phyloP scores from a whole-genome alignment of 2,113 vertebrate genomes.

The Hippocampus barbouri region DNA sequence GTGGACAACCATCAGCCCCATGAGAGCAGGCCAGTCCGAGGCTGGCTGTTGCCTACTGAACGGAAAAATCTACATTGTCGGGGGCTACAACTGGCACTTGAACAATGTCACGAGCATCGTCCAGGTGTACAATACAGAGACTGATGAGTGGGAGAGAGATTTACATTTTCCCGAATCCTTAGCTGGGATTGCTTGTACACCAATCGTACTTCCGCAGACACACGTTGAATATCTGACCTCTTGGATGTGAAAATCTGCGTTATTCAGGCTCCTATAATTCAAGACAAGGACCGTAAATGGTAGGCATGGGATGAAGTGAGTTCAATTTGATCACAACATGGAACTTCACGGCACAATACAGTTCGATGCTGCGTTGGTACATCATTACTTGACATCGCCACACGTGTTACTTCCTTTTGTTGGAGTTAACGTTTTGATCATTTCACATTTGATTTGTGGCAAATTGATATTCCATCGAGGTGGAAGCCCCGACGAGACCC shows the following conservation, averaged over 20 bases:
- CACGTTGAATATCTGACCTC: conserved; percentile 61
- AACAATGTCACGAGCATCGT: conserved; percentile 96
- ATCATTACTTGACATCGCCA: not conserved
- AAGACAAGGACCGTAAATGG: conserved; percentile 14
- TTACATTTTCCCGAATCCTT: conserved; percentile 95
- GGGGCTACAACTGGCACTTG: conserved; percentile 97
- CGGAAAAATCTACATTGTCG: conserved; percentile 86
- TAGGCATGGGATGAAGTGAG: not conserved
- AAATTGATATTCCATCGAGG: not conserved
- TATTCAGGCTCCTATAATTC: conserved; percentile 1
- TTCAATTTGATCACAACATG: not conserved
- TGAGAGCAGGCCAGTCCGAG: conserved; percentile 93
- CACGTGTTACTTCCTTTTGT: not conserved
- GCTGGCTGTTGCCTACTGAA: conserved; percentile 88
- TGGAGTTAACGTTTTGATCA: not conserved
- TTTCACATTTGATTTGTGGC: conserved; percentile 2
- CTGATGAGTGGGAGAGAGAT: conserved; percentile 94
- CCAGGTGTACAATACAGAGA: conserved; percentile 93
- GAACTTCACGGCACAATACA: not conserved
- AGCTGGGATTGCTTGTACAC: conserved; percentile 85
- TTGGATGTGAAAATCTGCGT: conserved; percentile 40
- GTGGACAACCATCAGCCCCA: conserved; percentile 91
- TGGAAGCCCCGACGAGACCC: too few relatives aligned
- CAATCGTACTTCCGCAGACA: conserved; percentile 81
- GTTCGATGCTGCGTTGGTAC: not conserved